Evolutionary conservation across 2,797 vertebrate genomes (phyloP).

Genomic region (Helarctos malayanus): DNA sequence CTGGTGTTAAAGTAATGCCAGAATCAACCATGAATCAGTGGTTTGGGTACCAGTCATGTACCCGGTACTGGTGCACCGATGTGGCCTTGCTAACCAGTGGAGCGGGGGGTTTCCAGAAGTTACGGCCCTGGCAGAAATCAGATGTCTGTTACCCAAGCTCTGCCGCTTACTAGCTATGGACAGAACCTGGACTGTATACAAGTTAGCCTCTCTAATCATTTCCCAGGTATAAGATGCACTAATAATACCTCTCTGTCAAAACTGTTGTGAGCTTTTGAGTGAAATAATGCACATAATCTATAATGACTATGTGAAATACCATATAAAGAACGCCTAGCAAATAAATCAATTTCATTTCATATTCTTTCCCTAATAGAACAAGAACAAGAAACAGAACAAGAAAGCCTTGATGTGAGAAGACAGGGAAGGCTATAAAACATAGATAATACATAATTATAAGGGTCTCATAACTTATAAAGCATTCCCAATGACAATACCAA

Average conservation of each 20-base stretch:
- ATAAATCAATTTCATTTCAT: not conserved
- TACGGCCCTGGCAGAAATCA: not conserved
- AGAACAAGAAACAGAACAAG: not conserved
- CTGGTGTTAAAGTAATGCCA: not conserved
- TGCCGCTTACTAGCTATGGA: not conserved
- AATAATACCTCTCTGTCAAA: not conserved
- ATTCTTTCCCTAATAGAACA: not conserved
- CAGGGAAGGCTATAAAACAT: not conserved
- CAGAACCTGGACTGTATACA: not conserved
- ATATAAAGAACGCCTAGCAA: not conserved
- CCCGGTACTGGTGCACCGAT: fast-evolving
- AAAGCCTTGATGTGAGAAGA: not conserved
- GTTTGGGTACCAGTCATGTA: not conserved
- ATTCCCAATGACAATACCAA: not conserved
- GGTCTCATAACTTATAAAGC: not conserved
- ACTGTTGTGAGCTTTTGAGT: not conserved
- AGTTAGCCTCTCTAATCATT: not conserved
- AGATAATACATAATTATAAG: not conserved
- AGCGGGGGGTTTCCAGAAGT: not conserved
- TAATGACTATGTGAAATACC: not conserved
- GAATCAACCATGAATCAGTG: not conserved
- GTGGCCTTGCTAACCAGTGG: not conserved
- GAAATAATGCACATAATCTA: not conserved
- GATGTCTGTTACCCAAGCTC: not conserved
- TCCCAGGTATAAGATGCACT: not conserved